Conservation (phyloP, 2,888 invertebrate species). For the Blastobasis adustella region DNA sequence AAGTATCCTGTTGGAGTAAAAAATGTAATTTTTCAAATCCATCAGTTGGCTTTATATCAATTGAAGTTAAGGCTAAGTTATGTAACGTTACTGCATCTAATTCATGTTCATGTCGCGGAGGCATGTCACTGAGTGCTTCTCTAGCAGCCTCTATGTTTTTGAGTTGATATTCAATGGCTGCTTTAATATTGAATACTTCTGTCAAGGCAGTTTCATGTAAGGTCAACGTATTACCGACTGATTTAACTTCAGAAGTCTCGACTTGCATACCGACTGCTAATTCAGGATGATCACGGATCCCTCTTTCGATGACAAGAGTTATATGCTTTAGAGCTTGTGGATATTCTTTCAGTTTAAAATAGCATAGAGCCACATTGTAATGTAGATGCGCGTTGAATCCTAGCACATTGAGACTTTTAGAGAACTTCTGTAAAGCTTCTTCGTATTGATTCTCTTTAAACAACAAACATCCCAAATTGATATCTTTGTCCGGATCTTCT, state of each 20-base stretch:
- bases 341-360: conserved; percentile 95
- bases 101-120: conserved; percentile 96
- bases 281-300: conserved; percentile 97
- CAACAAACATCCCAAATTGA: conserved; percentile 95
- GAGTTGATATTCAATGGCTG: conserved; percentile 96
- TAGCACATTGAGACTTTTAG: conserved; percentile 87
- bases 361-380: conserved; percentile 96
- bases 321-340: conserved; percentile 95
- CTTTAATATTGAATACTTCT: conserved; percentile 98
- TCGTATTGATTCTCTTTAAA: conserved; percentile 92
- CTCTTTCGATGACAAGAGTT: conserved; percentile 93
- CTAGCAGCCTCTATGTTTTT: conserved; percentile 85
- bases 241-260: conserved; percentile 92
- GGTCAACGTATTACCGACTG: conserved; percentile 95
- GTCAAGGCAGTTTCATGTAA: conserved; percentile 97
- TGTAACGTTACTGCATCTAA: conserved; percentile 98
- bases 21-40: conserved; percentile 92
- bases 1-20: conserved; percentile 94
- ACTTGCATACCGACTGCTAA: conserved; percentile 97
- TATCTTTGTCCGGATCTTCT: conserved; percentile 94
- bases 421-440: conserved; percentile 93
- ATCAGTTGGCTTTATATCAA: conserved; percentile 90
- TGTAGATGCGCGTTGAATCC: conserved; percentile 94
- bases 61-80: conserved; percentile 93
- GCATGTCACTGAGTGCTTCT: conserved; percentile 92